A percentile compares a stretch with the other conserved stretches of the same genome.
Evolutionary conservation across 2,888 invertebrate genomes (phyloP).

Genomic region (Drosophila siamana): DNA sequence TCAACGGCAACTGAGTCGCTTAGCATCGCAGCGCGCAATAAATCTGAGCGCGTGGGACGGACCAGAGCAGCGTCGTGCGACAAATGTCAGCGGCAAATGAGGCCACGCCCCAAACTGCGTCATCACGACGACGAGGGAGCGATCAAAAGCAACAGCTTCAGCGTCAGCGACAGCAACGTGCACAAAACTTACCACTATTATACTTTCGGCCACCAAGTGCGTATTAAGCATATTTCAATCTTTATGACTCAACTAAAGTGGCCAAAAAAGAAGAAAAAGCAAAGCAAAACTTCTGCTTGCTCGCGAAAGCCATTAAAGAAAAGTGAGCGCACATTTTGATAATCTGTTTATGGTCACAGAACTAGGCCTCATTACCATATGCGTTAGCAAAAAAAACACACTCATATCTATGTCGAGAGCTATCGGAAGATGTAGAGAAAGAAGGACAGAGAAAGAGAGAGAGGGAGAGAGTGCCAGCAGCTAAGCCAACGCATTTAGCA

Average conservation of each 20-base stretch:
- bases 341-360: conserved; percentile 69
- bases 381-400: conserved; percentile 37
- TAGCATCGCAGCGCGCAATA: conserved; percentile 67
- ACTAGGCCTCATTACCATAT: conserved; percentile 83
- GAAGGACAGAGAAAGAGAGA: neutral
- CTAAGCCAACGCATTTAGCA: conserved; percentile 64
- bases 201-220: conserved; percentile 42
- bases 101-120: conserved; percentile 62
- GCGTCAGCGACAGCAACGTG: neutral
- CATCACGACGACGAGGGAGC: conserved; percentile 26
- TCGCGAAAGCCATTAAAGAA: conserved; percentile 51
- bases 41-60: conserved; percentile 75
- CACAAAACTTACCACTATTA: too few species aligned
- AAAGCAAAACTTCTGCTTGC: conserved; percentile 2
- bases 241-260: conserved; percentile 58
- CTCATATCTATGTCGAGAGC: conserved; percentile 40
- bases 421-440: neutral
- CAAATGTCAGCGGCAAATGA: conserved; percentile 71
- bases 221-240: conserved; percentile 49
- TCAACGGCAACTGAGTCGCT: conserved; percentile 39
- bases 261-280: neutral
- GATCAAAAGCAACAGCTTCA: conserved; percentile 1
- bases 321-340: conserved; percentile 56
- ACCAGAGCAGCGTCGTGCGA: conserved; percentile 54
- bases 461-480: conserved; percentile 25